A percentile compares a stretch with the other conserved stretches of the same genome.
These are phyloP conservation scores for Coleophora flavipennella DNA, from an alignment of 2,888 invertebrate genomes.

Conservation along the genomic window DNA sequence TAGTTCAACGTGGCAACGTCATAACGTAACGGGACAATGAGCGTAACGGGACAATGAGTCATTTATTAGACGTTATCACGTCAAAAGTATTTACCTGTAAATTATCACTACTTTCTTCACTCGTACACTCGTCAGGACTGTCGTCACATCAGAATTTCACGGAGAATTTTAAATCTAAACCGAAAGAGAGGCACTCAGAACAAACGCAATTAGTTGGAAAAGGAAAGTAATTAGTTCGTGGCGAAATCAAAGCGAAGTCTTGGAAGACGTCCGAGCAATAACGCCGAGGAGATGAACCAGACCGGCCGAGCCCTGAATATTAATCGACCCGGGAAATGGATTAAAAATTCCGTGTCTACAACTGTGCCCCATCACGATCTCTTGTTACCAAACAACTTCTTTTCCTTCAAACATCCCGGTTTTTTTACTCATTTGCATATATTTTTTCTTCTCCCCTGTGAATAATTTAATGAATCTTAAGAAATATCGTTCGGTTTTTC, in stretches of 20 bases:
- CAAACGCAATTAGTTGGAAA: slow-evolving; percentile 41
- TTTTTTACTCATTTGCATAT: slow-evolving; percentile 56
- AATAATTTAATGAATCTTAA: slow-evolving; percentile 69
- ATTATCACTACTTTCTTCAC: too few relatives aligned
- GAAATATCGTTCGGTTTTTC: slow-evolving; percentile 45
- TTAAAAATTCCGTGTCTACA: slow-evolving; percentile 70
- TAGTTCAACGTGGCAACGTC: too few relatives aligned
- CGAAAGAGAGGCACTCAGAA: slow-evolving; percentile 7
- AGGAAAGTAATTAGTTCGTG: slow-evolving; percentile 57
- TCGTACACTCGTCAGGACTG: too few relatives aligned
- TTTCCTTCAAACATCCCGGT: slow-evolving; percentile 44
- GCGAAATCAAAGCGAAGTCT: slow-evolving; percentile 55
- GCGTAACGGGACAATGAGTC: too few relatives aligned
- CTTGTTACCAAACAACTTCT: slow-evolving; percentile 68
- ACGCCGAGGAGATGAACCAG: slow-evolving; percentile 72
- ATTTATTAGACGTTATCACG: too few relatives aligned
- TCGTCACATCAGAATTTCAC: too few relatives aligned
- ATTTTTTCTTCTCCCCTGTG: slow-evolving; percentile 60
- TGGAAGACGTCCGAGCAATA: slow-evolving; percentile 55
- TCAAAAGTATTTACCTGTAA: too few relatives aligned
- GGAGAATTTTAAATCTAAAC: background rate
- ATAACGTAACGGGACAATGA: too few relatives aligned
- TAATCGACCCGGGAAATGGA: slow-evolving; percentile 72
- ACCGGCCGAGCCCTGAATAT: slow-evolving; percentile 69
- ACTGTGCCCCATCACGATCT: slow-evolving; percentile 52